A percentile compares a stretch with the other conserved stretches of the same genome.
These are phyloP conservation scores for Drosophila melanica DNA, from an alignment of 1,140 invertebrate genomes.

Conservation along the genomic window DNA sequence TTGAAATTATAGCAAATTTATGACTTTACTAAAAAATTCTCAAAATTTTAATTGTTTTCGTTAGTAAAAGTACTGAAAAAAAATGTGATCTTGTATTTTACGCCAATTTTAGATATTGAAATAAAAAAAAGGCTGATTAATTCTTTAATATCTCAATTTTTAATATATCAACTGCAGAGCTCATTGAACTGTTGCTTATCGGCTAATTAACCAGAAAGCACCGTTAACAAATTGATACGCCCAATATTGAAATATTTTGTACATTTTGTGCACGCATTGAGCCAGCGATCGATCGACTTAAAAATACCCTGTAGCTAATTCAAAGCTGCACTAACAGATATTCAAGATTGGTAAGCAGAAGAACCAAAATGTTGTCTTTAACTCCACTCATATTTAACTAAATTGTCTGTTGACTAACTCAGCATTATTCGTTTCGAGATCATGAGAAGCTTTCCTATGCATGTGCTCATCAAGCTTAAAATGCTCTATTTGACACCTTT, in stretches of 20 bases:
- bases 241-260: constrained; percentile 13
- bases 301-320: background rate
- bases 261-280: background rate
- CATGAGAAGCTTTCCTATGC: background rate
- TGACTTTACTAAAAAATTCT: too few species aligned
- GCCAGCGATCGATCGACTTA: background rate
- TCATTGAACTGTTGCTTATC: constrained; percentile 3
- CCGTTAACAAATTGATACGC: constrained; percentile 26
- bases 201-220: constrained; percentile 16
- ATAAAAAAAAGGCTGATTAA: background rate
- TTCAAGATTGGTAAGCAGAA: too few species aligned
- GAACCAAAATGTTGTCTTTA: too few species aligned
- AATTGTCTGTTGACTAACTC: background rate
- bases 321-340: too few species aligned
- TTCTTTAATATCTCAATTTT: background rate
- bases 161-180: background rate
- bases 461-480: too few species aligned
- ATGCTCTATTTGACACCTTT: background rate
- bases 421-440: background rate
- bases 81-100: too few species aligned
- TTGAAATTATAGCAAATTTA: too few species aligned
- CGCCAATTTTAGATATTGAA: too few species aligned
- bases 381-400: too few species aligned
- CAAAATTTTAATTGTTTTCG: too few species aligned
- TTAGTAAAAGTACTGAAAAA: too few species aligned